These are phyloP conservation scores for Heliconius hewitsoni DNA, from an alignment of 1,140 invertebrate species.

Conservation along the genomic window DNA sequence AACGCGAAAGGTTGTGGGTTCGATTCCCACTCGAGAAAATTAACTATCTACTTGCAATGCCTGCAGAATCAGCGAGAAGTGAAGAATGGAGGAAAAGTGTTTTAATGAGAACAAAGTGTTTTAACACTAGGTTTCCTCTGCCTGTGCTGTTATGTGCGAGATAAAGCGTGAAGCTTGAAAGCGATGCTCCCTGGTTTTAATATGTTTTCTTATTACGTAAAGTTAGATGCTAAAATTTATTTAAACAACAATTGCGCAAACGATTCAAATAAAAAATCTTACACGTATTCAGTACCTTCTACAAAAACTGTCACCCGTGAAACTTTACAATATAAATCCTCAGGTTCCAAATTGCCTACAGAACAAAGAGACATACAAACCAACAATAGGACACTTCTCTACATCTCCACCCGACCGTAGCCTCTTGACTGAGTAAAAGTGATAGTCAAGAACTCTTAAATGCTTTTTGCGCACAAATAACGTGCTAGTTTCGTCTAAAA, in stretches of 20 bases:
- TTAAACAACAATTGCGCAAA: neutral
- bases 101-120: too few relatives aligned
- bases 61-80: too few relatives aligned
- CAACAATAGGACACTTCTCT: constrained; percentile 41
- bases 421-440: constrained; percentile 43
- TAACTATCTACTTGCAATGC: too few relatives aligned
- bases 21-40: too few relatives aligned
- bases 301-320: constrained; percentile 25
- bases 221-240: too few relatives aligned
- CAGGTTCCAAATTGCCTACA: constrained; percentile 36
- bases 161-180: too few relatives aligned
- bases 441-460: constrained; percentile 19
- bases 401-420: constrained; percentile 41
- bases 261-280: neutral
- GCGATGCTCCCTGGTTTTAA: too few relatives aligned
- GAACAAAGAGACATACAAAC: constrained; percentile 32
- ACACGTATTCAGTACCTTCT: neutral
- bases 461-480: neutral
- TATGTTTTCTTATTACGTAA: too few relatives aligned
- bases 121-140: too few relatives aligned
- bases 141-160: too few relatives aligned
- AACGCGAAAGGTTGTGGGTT: too few relatives aligned
- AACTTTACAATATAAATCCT: constrained; percentile 20
- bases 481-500: neutral
- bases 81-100: too few relatives aligned